Conservation (phyloP, 1,140 invertebrate species). For the Asbolus verrucosus region DNA sequence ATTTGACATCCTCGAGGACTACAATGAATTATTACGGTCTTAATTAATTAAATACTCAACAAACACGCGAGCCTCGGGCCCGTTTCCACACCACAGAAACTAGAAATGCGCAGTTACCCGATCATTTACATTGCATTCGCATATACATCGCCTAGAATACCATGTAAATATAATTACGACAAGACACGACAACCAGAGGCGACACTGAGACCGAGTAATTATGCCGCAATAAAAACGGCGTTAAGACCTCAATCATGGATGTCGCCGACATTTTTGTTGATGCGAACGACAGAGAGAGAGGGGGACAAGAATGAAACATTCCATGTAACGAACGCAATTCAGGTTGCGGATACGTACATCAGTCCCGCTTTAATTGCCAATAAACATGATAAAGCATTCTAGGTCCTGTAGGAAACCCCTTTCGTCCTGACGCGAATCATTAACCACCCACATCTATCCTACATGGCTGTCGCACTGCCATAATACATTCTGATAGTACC, state of each 20-base stretch:
- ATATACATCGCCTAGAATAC: background rate
- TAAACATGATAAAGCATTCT: conserved; percentile 49
- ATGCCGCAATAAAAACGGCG: conserved; percentile 5
- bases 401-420: conserved; percentile 11
- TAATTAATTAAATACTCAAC: conserved; percentile 61
- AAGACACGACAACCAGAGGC: conserved; percentile 9
- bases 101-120: conserved; percentile 31
- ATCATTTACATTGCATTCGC: conserved; percentile 41
- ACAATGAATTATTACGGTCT: conserved; percentile 61
- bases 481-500: conserved; percentile 44
- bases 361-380: conserved; percentile 45
- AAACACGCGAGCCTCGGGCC: conserved; percentile 43
- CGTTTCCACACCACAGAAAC: conserved; percentile 17
- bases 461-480: conserved; percentile 24
- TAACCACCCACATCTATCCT: conserved; percentile 41
- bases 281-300: background rate
- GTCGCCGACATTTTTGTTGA: background rate
- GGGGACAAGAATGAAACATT: conserved; percentile 5
- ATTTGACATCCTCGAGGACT: conserved; percentile 60
- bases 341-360: conserved; percentile 41
- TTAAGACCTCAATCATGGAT: background rate
- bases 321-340: conserved; percentile 37
- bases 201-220: background rate
- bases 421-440: conserved; percentile 39
- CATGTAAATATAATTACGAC: conserved; percentile 25